Evolutionary conservation across 2,797 vertebrate species (phyloP).

Genomic region (Sylvia borin): DNA sequence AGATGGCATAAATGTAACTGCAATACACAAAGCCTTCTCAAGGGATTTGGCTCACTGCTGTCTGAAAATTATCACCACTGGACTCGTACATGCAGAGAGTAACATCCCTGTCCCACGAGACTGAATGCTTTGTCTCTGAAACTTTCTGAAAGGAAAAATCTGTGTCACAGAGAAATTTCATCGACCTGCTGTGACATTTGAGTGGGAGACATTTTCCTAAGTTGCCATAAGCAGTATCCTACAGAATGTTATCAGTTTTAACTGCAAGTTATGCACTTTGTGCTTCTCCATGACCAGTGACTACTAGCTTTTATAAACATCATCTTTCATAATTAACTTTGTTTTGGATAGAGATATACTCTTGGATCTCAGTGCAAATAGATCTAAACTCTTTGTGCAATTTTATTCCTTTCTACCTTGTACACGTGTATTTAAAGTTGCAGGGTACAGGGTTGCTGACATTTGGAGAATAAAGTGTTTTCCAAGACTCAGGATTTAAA

Average conservation of each 20-base stretch:
- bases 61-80: not conserved
- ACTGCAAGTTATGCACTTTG: rapidly evolving
- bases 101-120: not conserved
- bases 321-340: not conserved
- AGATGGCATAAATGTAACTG: rapidly evolving
- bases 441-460: not conserved
- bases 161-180: not conserved
- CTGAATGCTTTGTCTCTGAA: not conserved
- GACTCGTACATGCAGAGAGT: rapidly evolving
- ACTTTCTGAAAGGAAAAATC: not conserved
- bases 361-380: not conserved
- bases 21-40: not conserved
- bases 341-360: not conserved
- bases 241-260: not conserved
- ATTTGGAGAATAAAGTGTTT: not conserved
- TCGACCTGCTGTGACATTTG: not conserved
- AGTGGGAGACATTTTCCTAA: not conserved
- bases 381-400: not conserved
- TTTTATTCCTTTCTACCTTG: not conserved
- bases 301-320: not conserved
- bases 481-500: not conserved
- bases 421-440: not conserved
- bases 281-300: not conserved
- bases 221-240: not conserved
- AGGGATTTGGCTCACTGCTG: not conserved